These are phyloP conservation scores for Australoheros scitulus DNA, from an alignment of 2,113 vertebrate genomes.

Conservation along the genomic window DNA sequence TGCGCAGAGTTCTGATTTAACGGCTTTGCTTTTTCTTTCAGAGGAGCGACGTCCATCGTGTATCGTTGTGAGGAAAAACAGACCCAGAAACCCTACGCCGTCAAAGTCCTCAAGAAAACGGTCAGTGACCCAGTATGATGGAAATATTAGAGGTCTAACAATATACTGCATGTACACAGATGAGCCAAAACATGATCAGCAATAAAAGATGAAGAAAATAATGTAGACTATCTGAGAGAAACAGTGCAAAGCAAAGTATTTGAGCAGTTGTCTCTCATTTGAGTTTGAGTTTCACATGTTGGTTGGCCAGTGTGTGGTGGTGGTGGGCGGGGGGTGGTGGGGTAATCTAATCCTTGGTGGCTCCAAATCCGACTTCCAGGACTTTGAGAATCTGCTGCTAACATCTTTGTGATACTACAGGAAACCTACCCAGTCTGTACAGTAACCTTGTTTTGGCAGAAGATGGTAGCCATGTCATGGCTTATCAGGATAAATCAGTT, in stretches of 20 bases:
- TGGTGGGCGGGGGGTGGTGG: not conserved
- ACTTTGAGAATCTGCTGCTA: not conserved
- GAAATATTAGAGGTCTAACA: not conserved
- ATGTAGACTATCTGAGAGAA: too few relatives aligned
- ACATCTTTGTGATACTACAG: not conserved
- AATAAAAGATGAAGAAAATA: not conserved
- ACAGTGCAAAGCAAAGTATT: not conserved
- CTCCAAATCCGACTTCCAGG: not conserved
- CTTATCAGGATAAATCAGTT: fast-evolving
- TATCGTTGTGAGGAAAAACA: slow-evolving; percentile 88
- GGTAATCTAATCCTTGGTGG: not conserved
- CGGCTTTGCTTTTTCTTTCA: slow-evolving; percentile 45
- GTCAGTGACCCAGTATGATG: slow-evolving; percentile 69
- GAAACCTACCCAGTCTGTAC: not conserved
- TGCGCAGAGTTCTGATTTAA: not conserved
- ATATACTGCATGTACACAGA: not conserved
- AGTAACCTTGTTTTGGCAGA: not conserved
- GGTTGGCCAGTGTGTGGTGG: not conserved
- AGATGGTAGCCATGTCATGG: not conserved
- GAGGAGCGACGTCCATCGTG: slow-evolving; percentile 89
- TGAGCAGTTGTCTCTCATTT: not conserved
- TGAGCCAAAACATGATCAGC: not conserved
- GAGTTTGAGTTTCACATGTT: not conserved
- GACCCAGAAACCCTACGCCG: slow-evolving; percentile 82
- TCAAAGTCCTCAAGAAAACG: slow-evolving; percentile 91